These are phyloP conservation scores for Babyrousa celebensis DNA, from an alignment of 2,797 vertebrate genomes.

Conservation along the genomic window DNA sequence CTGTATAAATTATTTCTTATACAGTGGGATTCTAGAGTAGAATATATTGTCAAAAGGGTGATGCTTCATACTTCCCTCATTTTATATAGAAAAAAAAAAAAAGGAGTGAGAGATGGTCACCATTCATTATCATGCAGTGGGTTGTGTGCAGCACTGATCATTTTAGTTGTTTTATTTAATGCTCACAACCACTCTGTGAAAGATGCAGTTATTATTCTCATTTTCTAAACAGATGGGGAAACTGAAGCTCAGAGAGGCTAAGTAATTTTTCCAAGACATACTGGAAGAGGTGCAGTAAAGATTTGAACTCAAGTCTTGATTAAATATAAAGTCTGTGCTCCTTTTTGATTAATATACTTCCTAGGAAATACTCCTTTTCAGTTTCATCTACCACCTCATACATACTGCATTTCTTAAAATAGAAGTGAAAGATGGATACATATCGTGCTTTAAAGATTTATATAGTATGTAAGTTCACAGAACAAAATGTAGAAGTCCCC, in stretches of 20 bases:
- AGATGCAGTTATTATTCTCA: not conserved
- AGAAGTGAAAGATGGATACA: not conserved
- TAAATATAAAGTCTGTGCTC: not conserved
- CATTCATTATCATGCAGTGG: not conserved
- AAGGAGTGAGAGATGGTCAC: not conserved
- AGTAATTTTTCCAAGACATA: not conserved
- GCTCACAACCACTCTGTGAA: not conserved
- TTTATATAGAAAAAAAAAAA: not conserved
- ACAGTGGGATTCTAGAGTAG: not conserved
- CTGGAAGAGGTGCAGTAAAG: not conserved
- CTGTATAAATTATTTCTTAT: not conserved
- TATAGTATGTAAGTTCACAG: not conserved
- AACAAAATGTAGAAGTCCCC: not conserved
- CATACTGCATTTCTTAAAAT: not conserved
- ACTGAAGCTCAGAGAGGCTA: not conserved
- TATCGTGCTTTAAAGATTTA: not conserved
- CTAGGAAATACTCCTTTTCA: not conserved
- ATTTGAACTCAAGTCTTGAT: not conserved
- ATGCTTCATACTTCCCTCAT: not conserved
- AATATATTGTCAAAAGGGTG: not conserved
- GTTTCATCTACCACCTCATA: not conserved
- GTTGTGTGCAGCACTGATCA: not conserved
- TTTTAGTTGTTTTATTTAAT: slow-evolving; percentile 62
- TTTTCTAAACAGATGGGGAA: slow-evolving; percentile 46
- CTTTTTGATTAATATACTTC: not conserved